Percentiles rank a stretch among this genome's conserved stretches.
These are phyloP conservation scores for Pangasianodon gigas DNA, from an alignment of 2,113 vertebrate genomes.

Conservation along the genomic window DNA sequence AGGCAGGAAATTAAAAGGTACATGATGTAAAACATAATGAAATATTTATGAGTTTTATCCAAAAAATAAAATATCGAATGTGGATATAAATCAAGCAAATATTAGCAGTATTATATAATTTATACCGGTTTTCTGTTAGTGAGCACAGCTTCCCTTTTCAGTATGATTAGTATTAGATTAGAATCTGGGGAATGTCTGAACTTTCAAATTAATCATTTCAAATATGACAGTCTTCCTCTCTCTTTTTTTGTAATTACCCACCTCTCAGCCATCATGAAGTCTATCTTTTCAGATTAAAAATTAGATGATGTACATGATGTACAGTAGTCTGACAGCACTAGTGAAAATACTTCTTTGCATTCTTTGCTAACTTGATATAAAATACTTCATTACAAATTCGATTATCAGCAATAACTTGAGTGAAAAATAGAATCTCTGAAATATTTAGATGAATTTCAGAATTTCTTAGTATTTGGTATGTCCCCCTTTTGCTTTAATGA, in stretches of 20 bases:
- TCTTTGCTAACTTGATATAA: background rate
- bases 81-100: background rate
- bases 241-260: background rate
- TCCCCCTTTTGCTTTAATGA: background rate
- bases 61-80: background rate
- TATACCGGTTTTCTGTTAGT: background rate
- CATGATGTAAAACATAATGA: conserved; percentile 22
- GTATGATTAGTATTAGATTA: background rate
- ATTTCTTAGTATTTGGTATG: background rate
- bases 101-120: background rate
- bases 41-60: background rate
- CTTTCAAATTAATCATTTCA: background rate
- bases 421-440: background rate
- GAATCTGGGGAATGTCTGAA: background rate
- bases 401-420: background rate
- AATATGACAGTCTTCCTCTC: background rate
- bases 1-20: conserved; percentile 56
- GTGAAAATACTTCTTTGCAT: background rate
- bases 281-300: background rate
- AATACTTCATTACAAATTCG: background rate
- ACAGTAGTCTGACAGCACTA: background rate
- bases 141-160: background rate
- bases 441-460: background rate
- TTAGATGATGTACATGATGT: background rate
- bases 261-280: background rate